phyloP scores from a whole-genome alignment of 2,113 vertebrate genomes.

The Albula goreensis region DNA sequence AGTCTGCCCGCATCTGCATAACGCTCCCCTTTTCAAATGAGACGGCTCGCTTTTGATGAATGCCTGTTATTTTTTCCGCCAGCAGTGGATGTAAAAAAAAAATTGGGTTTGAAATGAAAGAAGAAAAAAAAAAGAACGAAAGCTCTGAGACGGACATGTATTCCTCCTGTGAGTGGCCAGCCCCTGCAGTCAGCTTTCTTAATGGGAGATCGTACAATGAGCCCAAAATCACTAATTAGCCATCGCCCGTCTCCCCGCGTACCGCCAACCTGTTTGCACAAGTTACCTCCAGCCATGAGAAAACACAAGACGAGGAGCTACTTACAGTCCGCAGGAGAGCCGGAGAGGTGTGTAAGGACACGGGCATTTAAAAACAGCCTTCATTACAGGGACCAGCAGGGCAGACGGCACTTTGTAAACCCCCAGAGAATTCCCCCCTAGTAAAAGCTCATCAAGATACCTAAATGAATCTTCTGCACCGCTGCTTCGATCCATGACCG shows the following conservation, averaged over 20 bases:
- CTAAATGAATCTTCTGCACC: constrained; percentile 26
- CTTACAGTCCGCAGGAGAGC: constrained; percentile 8
- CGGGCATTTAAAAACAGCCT: neutral
- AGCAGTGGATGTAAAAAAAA: neutral
- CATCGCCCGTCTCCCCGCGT: neutral
- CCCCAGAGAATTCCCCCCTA: constrained; percentile 15
- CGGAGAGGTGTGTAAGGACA: neutral
- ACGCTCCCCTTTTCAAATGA: neutral
- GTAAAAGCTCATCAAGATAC: constrained; percentile 16
- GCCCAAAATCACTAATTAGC: neutral
- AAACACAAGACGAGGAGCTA: constrained; percentile 19
- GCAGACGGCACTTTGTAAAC: constrained; percentile 26
- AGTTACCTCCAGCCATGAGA: constrained; percentile 5
- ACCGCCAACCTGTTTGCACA: constrained; percentile 29
- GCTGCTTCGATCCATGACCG: constrained; percentile 16
- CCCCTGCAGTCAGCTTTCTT: neutral
- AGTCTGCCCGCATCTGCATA: neutral
- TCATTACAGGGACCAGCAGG: constrained; percentile 21
- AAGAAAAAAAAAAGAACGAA: neutral
- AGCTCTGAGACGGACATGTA: neutral
- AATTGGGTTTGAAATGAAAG: neutral
- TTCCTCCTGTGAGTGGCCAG: neutral
- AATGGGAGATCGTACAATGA: neutral
- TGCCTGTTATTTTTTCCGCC: neutral
- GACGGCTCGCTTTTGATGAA: neutral